These are phyloP conservation scores for Lordiphosa stackelbergi DNA, from an alignment of 1,140 invertebrate genomes.

Conservation along the genomic window DNA sequence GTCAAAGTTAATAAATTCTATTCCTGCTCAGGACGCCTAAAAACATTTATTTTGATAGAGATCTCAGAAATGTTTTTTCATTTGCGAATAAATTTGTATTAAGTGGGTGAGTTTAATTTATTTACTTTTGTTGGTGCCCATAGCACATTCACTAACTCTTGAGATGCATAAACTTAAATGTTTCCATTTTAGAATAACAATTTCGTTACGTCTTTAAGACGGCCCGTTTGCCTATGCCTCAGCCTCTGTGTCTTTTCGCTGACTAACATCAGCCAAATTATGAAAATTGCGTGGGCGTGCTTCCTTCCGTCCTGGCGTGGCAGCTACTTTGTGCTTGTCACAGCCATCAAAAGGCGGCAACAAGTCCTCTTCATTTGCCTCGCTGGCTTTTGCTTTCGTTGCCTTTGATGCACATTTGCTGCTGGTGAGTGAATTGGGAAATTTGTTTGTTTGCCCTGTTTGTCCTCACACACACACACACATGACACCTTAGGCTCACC, in stretches of 20 bases:
- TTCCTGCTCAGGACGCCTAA: no score
- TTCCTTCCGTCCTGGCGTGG: not conserved
- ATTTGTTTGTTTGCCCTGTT: conserved; percentile 17
- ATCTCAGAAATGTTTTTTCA: no score
- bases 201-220: no score
- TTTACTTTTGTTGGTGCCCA: no score
- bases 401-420: conserved; percentile 13
- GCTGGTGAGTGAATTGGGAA: not conserved
- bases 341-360: conserved; percentile 14
- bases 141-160: no score
- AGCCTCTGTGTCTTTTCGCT: not conserved
- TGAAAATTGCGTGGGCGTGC: conserved; percentile 19
- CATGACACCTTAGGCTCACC: conserved; percentile 80
- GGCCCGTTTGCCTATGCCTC: no score
- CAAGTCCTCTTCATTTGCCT: conserved; percentile 29
- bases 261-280: conserved; percentile 23
- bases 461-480: not conserved
- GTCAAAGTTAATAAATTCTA: no score
- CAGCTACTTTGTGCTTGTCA: conserved; percentile 2
- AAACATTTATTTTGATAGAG: no score
- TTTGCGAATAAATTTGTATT: no score
- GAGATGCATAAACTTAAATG: no score
- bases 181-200: no score
- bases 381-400: conserved; percentile 19
- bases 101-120: no score